Evolutionary conservation across 2,888 invertebrate species (phyloP).

Genomic region (Caenorhabditis zanzibari): DNA sequence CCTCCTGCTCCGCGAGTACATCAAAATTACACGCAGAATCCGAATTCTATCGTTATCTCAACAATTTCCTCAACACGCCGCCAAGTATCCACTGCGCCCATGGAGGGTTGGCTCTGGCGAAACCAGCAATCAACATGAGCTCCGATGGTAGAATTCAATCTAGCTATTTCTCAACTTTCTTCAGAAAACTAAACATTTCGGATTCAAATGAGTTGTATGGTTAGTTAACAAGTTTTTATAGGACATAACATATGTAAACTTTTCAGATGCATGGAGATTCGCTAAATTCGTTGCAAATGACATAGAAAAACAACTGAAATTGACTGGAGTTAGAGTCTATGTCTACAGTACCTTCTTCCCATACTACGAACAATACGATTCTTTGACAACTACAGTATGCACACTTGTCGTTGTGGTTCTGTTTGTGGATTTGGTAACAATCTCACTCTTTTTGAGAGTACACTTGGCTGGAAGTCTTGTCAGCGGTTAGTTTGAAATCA

Average conservation of each 20-base stretch:
- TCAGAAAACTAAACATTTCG: conserved; percentile 55
- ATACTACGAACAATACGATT: conserved; percentile 51
- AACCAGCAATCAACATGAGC: conserved; percentile 32
- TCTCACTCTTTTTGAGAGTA: conserved; percentile 45
- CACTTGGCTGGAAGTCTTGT: conserved; percentile 49
- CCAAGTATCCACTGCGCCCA: conserved; percentile 44
- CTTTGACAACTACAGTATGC: conserved; percentile 35
- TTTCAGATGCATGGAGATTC: conserved; percentile 53
- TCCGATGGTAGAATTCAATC: conserved; percentile 19
- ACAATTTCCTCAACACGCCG: conserved; percentile 31
- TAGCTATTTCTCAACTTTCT: conserved; percentile 41
- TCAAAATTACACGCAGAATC: background rate
- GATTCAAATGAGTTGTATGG: conserved; percentile 48
- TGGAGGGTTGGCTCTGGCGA: conserved; percentile 41
- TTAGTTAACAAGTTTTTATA: conserved; percentile 2
- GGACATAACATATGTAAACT: background rate
- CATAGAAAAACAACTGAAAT: conserved; percentile 1
- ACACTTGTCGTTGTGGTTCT: conserved; percentile 46
- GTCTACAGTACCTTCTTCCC: conserved; percentile 61
- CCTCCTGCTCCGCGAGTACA: conserved; percentile 22
- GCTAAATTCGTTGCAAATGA: conserved; percentile 33
- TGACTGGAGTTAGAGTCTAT: conserved; percentile 15
- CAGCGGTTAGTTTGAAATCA: conserved; percentile 25
- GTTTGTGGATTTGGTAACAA: conserved; percentile 44
- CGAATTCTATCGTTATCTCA: conserved; percentile 48